phyloP scores from a whole-genome alignment of 2,797 vertebrate genomes.

The Ambastaia sidthimunki region DNA sequence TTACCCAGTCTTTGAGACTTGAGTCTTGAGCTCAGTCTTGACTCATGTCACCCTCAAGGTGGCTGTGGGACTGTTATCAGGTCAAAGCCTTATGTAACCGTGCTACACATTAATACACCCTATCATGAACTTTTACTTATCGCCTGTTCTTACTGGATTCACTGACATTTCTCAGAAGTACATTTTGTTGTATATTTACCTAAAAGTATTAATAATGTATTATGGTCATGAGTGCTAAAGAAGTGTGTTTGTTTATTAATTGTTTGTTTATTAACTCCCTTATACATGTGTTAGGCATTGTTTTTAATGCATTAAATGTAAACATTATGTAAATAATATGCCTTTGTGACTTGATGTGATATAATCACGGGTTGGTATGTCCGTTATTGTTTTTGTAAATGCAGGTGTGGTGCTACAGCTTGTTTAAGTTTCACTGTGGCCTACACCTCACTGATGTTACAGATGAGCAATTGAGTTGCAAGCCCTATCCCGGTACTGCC shows the following conservation, averaged over 20 bases:
- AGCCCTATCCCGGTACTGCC: slow-evolving; percentile 10
- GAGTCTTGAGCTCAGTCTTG: no score
- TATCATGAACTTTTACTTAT: slow-evolving; percentile 46
- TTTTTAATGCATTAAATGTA: background rate
- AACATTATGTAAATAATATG: no score
- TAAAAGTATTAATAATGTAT: background rate
- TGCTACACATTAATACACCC: slow-evolving; percentile 58
- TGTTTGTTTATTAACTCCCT: background rate
- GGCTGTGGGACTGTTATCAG: slow-evolving; percentile 66
- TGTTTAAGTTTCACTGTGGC: slow-evolving; percentile 5
- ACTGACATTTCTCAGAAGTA: background rate
- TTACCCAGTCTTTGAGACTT: slow-evolving; percentile 62
- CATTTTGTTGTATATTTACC: background rate
- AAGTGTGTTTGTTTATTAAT: background rate
- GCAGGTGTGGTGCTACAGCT: slow-evolving; percentile 16
- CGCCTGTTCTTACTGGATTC: background rate
- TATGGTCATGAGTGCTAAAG: background rate
- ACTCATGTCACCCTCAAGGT: slow-evolving; percentile 58
- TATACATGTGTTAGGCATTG: background rate
- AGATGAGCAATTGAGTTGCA: slow-evolving; percentile 11
- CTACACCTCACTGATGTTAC: slow-evolving; percentile 37
- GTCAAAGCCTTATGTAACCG: slow-evolving; percentile 63
- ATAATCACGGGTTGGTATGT: background rate
- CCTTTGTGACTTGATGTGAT: background rate
- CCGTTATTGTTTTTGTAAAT: background rate